Conservation (phyloP, 2,797 vertebrate genomes). For the Megalops cyprinoides region DNA sequence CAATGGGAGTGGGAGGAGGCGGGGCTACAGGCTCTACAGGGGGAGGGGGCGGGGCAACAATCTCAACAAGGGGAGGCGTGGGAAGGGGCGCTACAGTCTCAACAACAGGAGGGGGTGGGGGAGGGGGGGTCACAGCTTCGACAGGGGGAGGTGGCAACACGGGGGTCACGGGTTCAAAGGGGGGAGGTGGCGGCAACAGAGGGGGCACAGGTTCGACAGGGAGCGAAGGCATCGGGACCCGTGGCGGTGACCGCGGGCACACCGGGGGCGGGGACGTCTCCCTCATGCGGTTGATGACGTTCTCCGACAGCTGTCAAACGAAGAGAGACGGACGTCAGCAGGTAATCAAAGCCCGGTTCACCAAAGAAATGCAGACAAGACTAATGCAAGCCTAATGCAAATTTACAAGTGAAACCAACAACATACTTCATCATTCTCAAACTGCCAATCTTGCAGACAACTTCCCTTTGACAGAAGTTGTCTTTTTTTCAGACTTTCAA, state of each 20-base stretch:
- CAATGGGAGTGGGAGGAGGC: constrained; percentile 34
- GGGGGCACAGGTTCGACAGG: constrained; percentile 38
- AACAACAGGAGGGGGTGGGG: constrained; percentile 44
- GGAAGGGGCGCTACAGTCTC: constrained; percentile 27
- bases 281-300: constrained; percentile 94
- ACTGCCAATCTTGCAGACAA: too few species aligned
- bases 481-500: not conserved
- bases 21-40: constrained; percentile 51
- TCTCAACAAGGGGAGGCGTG: constrained; percentile 51
- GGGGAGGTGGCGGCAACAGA: constrained; percentile 54
- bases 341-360: not conserved
- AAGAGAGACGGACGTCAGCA: not conserved
- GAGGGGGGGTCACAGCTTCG: constrained; percentile 54
- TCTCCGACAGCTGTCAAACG: constrained; percentile 85
- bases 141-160: constrained; percentile 49
- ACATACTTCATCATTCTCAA: not conserved
- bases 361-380: not conserved
- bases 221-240: constrained; percentile 37
- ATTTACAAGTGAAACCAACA: constrained; percentile 1
- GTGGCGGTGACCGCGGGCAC: constrained; percentile 46
- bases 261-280: constrained; percentile 70
- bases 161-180: constrained; percentile 61
- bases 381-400: too few species aligned
- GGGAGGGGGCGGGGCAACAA: constrained; percentile 47
- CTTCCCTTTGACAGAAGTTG: not conserved